phyloP scores from a whole-genome alignment of 2,797 vertebrate genomes.

The Gymnothorax javanicus region DNA sequence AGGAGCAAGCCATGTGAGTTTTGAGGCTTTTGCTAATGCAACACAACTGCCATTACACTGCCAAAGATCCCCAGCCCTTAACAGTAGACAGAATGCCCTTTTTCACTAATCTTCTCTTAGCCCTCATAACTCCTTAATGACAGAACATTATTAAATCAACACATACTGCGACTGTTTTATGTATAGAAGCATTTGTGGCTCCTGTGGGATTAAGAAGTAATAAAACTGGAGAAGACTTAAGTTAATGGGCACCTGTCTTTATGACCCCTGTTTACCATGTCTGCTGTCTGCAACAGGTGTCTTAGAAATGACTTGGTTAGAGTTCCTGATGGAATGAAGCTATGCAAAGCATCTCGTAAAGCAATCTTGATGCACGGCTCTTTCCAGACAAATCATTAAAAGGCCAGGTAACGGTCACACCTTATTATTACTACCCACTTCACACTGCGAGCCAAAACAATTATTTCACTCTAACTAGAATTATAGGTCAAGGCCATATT shows the following conservation, averaged over 20 bases:
- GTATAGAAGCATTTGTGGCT: not conserved
- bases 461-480: not conserved
- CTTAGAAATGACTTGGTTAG: not conserved
- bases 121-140: not conserved
- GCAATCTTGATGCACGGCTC: not conserved
- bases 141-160: not conserved
- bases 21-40: not conserved
- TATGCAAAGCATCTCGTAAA: not conserved
- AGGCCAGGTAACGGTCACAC: not conserved
- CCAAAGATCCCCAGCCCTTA: slow-evolving; percentile 5
- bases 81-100: not conserved
- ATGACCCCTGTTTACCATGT: not conserved
- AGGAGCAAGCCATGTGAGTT: not conserved
- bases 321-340: not conserved
- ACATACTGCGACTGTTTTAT: not conserved
- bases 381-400: not conserved
- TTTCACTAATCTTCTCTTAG: not conserved
- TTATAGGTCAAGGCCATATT: not conserved
- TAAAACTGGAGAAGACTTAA: not conserved
- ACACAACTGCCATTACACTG: not conserved
- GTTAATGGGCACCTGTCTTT: not conserved
- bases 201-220: not conserved
- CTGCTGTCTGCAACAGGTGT: slow-evolving; percentile 1
- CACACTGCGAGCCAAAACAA: not conserved
- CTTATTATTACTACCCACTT: not conserved